These are phyloP conservation scores for Eurypyga helias DNA, from an alignment of 2,113 vertebrate species.

Conservation along the genomic window DNA sequence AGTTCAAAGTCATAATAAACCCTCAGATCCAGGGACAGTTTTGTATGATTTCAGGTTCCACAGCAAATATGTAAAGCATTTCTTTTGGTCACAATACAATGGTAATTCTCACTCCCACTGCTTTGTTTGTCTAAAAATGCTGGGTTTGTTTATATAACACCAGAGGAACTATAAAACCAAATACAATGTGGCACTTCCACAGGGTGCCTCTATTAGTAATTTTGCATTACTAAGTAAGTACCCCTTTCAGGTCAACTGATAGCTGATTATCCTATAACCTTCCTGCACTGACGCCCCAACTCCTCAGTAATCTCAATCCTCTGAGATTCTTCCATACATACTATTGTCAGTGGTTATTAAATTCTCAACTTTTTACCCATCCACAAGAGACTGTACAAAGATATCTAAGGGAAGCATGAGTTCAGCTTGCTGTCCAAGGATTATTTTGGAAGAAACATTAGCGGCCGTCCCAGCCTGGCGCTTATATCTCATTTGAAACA, in stretches of 20 bases:
- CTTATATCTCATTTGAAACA: constrained; percentile 81
- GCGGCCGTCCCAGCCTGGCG: constrained; percentile 71
- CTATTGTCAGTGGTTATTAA: constrained; percentile 60
- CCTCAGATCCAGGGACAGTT: not conserved
- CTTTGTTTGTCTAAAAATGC: not conserved
- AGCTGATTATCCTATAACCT: constrained; percentile 37
- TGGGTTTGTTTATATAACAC: not conserved
- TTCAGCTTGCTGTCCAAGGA: constrained; percentile 71
- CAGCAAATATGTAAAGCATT: not conserved
- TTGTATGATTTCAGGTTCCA: not conserved
- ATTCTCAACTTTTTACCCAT: constrained; percentile 60
- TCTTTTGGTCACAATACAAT: not conserved
- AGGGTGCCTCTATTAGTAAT: not conserved
- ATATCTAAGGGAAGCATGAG: constrained; percentile 65
- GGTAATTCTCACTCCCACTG: not conserved
- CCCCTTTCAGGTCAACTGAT: constrained; percentile 13
- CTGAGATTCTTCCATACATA: constrained; percentile 31
- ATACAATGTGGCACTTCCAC: not conserved
- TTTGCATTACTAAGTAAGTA: constrained; percentile 31
- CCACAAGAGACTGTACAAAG: constrained; percentile 56
- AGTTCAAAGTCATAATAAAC: not conserved
- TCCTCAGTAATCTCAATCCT: constrained; percentile 1
- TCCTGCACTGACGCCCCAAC: not conserved
- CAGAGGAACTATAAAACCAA: not conserved
- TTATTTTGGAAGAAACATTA: constrained; percentile 78